Evolutionary conservation across 2,888 invertebrate genomes (phyloP).

Genomic region (Platycheirus rosarum): DNA sequence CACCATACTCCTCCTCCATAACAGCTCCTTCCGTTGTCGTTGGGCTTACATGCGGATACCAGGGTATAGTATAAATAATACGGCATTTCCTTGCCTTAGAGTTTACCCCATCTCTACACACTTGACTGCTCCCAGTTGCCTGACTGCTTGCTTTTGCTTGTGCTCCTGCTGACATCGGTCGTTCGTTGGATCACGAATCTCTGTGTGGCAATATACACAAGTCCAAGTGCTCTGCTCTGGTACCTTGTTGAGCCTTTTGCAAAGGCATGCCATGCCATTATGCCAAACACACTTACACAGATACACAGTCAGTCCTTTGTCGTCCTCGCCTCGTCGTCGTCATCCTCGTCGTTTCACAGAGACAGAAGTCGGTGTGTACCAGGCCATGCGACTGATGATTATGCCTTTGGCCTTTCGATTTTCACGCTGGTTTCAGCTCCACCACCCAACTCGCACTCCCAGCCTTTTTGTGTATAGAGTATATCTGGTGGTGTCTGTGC

Average conservation of each 20-base stretch:
- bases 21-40: constrained; percentile 6
- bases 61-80: constrained; percentile 71
- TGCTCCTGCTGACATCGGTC: constrained; percentile 32
- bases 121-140: constrained; percentile 59
- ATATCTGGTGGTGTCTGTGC: constrained; percentile 35
- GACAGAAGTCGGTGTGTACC: constrained; percentile 62
- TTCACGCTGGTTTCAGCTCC: constrained; percentile 74
- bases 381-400: constrained; percentile 75
- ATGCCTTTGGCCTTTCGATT: constrained; percentile 76
- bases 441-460: constrained; percentile 39
- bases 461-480: constrained; percentile 17
- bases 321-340: background rate
- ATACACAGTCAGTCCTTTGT: constrained; percentile 10
- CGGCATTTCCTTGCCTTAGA: constrained; percentile 74
- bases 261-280: constrained; percentile 70
- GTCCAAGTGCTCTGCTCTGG: constrained; percentile 65
- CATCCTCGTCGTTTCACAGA: constrained; percentile 26
- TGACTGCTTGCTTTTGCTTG: constrained; percentile 2
- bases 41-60: constrained; percentile 68
- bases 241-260: constrained; percentile 73
- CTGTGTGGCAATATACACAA: constrained; percentile 72
- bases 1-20: background rate
- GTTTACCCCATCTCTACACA: constrained; percentile 55
- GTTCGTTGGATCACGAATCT: constrained; percentile 67
- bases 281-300: constrained; percentile 45